Evolutionary conservation across 1,140 invertebrate genomes (phyloP).

Genomic region (Octopus sinensis): DNA sequence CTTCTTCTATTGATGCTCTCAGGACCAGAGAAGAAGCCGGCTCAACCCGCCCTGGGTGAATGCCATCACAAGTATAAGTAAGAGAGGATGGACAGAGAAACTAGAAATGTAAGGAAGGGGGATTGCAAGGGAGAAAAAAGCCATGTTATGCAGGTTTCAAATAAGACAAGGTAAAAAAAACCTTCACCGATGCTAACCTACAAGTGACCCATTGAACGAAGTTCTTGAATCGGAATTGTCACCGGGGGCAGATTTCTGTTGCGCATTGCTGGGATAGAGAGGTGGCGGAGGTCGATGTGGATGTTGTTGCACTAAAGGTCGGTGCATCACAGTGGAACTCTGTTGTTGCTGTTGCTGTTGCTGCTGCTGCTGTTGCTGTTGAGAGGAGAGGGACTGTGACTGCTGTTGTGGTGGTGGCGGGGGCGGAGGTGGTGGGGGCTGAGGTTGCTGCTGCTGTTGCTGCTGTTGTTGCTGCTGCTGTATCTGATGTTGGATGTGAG

Average conservation of each 20-base stretch:
- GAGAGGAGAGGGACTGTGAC: neutral
- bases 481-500: neutral
- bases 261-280: slow-evolving; percentile 6
- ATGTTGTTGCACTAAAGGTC: neutral
- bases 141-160: too few relatives aligned
- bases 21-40: too few relatives aligned
- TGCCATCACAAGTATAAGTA: neutral
- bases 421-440: neutral
- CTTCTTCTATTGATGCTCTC: too few relatives aligned
- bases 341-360: slow-evolving; percentile 13
- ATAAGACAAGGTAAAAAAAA: too few relatives aligned
- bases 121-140: too few relatives aligned
- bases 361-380: slow-evolving; percentile 18
- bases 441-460: neutral
- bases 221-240: neutral
- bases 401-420: slow-evolving; percentile 11
- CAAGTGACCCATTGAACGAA: neutral
- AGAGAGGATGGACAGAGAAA: neutral
- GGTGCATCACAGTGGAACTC: neutral
- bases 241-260: neutral
- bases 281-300: slow-evolving; percentile 2
- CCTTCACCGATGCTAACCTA: neutral
- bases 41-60: too few relatives aligned
- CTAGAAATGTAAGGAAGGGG: neutral
- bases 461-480: slow-evolving; percentile 5